A percentile compares a stretch with the other conserved stretches of the same genome.
Conservation (phyloP, 2,797 vertebrate genomes). For the Melanotaenia parkinsoni region DNA sequence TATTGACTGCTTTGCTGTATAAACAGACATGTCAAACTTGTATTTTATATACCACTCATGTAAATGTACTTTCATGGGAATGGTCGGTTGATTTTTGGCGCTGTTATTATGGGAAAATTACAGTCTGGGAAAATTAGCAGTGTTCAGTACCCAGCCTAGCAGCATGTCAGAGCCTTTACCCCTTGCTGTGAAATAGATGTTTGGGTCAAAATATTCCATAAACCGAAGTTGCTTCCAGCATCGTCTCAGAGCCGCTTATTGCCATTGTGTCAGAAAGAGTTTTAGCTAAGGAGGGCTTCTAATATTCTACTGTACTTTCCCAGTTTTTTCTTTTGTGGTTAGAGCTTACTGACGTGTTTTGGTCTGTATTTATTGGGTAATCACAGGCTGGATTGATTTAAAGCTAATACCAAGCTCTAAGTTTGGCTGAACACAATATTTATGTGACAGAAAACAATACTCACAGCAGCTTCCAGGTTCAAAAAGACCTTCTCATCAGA, state of each 20-base stretch:
- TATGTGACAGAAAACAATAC: background rate
- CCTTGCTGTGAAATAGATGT: constrained; percentile 51
- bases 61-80: constrained; percentile 29
- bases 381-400: background rate
- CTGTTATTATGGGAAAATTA: constrained; percentile 31
- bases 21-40: constrained; percentile 10
- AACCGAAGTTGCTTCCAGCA: constrained; percentile 16
- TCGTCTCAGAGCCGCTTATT: constrained; percentile 27
- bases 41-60: constrained; percentile 1
- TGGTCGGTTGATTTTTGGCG: background rate
- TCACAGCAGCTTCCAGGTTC: background rate
- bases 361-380: constrained; percentile 28
- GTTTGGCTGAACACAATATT: constrained; percentile 2
- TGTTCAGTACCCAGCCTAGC: constrained; percentile 27
- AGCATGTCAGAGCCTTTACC: constrained; percentile 33
- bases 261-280: constrained; percentile 13
- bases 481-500: background rate
- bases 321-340: background rate
- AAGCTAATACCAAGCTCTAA: constrained; percentile 12
- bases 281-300: background rate
- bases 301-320: background rate
- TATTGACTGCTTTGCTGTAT: constrained; percentile 7
- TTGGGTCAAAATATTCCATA: constrained; percentile 64
- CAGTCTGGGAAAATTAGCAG: constrained; percentile 52
- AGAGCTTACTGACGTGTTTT: constrained; percentile 16